phyloP scores from a whole-genome alignment of 2,113 vertebrate species.

The Thymallus thymallus region DNA sequence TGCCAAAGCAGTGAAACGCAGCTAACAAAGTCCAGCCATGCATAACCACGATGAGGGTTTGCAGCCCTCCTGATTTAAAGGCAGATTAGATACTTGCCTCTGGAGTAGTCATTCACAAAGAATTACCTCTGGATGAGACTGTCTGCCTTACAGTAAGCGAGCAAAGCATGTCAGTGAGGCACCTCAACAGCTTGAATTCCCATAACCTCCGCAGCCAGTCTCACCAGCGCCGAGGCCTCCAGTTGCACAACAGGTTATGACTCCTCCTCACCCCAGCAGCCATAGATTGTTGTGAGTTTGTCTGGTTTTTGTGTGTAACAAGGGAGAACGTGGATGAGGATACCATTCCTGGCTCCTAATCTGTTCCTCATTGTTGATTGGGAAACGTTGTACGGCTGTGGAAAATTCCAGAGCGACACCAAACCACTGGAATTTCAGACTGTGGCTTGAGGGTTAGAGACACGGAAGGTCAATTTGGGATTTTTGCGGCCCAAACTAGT shows the following conservation, averaged over 20 bases:
- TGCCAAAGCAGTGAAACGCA: constrained; percentile 57
- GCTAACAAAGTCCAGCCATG: constrained; percentile 42
- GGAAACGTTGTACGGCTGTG: constrained; percentile 69
- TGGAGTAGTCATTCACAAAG: constrained; percentile 85
- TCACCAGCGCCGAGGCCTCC: constrained; percentile 9
- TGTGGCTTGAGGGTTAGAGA: constrained; percentile 73
- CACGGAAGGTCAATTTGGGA: constrained; percentile 66
- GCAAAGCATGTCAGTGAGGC: not conserved
- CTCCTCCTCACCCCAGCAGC: constrained; percentile 36
- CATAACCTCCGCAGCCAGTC: constrained; percentile 1
- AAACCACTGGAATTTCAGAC: constrained; percentile 76
- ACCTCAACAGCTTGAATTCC: not conserved
- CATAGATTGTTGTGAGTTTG: constrained; percentile 43
- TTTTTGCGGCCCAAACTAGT: constrained; percentile 64
- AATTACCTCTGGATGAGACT: constrained; percentile 74
- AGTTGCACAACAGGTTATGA: constrained; percentile 52
- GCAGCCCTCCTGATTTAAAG: too few relatives aligned
- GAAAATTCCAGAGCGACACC: constrained; percentile 74
- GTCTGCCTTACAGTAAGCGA: not conserved
- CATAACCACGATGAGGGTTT: constrained; percentile 83
- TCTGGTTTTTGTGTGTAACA: constrained; percentile 53
- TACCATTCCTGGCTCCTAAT: constrained; percentile 63
- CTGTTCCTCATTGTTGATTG: constrained; percentile 74
- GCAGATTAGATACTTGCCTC: not conserved
- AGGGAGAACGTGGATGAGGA: constrained; percentile 63